Base-by-base conservation (phyloP, 2,888 invertebrate species). In the Eupeodes latifasciatus region DNA sequence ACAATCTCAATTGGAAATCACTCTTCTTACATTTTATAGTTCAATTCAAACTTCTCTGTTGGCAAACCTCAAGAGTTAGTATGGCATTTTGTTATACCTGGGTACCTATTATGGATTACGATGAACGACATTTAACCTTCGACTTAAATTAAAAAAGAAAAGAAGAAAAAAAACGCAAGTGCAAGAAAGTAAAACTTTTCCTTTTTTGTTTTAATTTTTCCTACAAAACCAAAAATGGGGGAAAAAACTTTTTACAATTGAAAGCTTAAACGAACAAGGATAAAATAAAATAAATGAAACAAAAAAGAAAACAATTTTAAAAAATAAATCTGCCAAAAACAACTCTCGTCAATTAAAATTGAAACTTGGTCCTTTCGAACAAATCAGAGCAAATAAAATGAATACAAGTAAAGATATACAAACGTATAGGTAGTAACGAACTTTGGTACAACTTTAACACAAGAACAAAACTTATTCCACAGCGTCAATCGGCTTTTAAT, bases 301-400 rank as follows among this genome's bases (percentile, higher is more conserved):
- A 27, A 36, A 11, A n/a, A 34, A 61, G 19, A 36, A 34, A 49
- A 61, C 62, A 57, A 59, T 81, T 76, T 76, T 34, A n/a, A 27
- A 81, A 78, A 78, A 78, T 69, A 78, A 82, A 86, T 78, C 82
- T 75, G 82, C 67, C 72, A 81, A 67, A 78, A 85, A 85, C 85
- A 85, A 78, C 67, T 78, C 78, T 74, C 82, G 85, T 86, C 85
- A 86, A 86, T 86, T 86, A 86, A 82, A 82, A 86, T 78, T 74
- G 67, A 86, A 86, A 86, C 78, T 86, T 86, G n/a, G 85, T 78
- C 74, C 62, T 75, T 74, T 62, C 55, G 36, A 16, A 16, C 55
- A 74, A 27, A 59, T 57, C 53, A 44, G 59, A 53, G 10, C 57
- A 47, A 74, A 82, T 69, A 72, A 61, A 64, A 69, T 57, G 49